Evolutionary conservation across 2,888 invertebrate species (phyloP).

Genomic region (Brachypterus glaber): DNA sequence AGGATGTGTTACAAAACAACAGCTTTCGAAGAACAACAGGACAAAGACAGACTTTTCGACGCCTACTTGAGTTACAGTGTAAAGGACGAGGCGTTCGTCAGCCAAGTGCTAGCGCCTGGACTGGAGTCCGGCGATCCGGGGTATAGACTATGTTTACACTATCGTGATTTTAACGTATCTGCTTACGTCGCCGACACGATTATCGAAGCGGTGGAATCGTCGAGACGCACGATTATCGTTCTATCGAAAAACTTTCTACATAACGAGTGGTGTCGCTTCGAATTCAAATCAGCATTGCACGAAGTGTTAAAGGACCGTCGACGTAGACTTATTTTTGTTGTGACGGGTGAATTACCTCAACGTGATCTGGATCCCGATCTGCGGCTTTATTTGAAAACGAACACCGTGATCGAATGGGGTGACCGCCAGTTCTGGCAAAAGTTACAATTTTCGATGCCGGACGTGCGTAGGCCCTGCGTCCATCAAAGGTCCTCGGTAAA

Average conservation of each 20-base stretch:
- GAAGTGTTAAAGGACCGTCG: slow-evolving; percentile 80
- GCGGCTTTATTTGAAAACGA: slow-evolving; percentile 79
- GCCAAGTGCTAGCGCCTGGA: slow-evolving; percentile 78
- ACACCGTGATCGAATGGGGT: slow-evolving; percentile 87
- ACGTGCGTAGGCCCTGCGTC: slow-evolving; percentile 54
- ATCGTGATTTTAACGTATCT: slow-evolving; percentile 82
- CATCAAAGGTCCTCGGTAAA: slow-evolving; percentile 60
- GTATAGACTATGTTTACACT: slow-evolving; percentile 83
- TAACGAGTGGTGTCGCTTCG: slow-evolving; percentile 92
- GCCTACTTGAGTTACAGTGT: slow-evolving; percentile 92
- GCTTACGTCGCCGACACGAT: slow-evolving; percentile 88
- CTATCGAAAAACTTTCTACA: slow-evolving; percentile 87
- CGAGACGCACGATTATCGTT: slow-evolving; percentile 80
- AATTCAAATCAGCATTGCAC: slow-evolving; percentile 88
- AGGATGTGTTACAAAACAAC: slow-evolving; percentile 79
- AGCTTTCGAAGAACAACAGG: slow-evolving; percentile 69
- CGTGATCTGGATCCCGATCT: slow-evolving; percentile 86
- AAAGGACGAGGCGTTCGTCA: slow-evolving; percentile 86
- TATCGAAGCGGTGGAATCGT: slow-evolving; percentile 83
- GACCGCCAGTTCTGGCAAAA: slow-evolving; percentile 97
- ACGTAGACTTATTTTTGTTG: slow-evolving; percentile 79
- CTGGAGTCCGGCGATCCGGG: slow-evolving; percentile 73
- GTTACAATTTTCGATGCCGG: slow-evolving; percentile 83
- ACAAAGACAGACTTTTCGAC: slow-evolving; percentile 82
- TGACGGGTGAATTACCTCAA: slow-evolving; percentile 82